A percentile compares a stretch with the other conserved stretches of the same genome.
These are phyloP conservation scores for Ochropleura plecta DNA, from an alignment of 2,888 invertebrate genomes.

Conservation along the genomic window DNA sequence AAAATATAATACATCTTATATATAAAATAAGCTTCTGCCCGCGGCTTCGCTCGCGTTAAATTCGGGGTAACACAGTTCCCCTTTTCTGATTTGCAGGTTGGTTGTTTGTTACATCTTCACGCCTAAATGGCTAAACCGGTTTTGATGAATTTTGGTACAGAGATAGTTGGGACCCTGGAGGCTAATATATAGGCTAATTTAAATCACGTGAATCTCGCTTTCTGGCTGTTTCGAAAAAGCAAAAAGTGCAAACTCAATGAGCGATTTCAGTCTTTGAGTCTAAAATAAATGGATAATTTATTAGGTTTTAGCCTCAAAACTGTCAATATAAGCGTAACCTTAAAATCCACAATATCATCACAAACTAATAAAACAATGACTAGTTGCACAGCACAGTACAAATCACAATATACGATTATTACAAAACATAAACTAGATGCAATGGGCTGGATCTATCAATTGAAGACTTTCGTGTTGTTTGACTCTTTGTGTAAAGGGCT, in stretches of 20 bases:
- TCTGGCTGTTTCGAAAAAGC: neutral
- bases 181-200: too few relatives aligned
- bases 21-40: too few relatives aligned
- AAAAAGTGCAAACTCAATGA: neutral
- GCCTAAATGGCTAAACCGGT: too few relatives aligned
- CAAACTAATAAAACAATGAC: neutral
- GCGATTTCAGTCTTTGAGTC: neutral
- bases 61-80: too few relatives aligned
- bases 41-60: too few relatives aligned
- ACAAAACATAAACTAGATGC: conserved; percentile 25
- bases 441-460: conserved; percentile 44
- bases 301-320: too few relatives aligned
- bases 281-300: neutral
- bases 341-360: neutral
- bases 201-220: neutral
- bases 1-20: too few relatives aligned
- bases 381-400: neutral
- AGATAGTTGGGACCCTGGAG: too few relatives aligned
- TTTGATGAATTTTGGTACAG: too few relatives aligned
- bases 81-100: too few relatives aligned
- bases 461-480: conserved; percentile 58
- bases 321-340: neutral
- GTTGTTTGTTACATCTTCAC: too few relatives aligned
- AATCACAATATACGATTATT: conserved; percentile 26
- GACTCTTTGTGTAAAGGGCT: conserved; percentile 5